Base-by-base conservation (phyloP, 2,888 invertebrate species). In the Deilephila elpenor region DNA sequence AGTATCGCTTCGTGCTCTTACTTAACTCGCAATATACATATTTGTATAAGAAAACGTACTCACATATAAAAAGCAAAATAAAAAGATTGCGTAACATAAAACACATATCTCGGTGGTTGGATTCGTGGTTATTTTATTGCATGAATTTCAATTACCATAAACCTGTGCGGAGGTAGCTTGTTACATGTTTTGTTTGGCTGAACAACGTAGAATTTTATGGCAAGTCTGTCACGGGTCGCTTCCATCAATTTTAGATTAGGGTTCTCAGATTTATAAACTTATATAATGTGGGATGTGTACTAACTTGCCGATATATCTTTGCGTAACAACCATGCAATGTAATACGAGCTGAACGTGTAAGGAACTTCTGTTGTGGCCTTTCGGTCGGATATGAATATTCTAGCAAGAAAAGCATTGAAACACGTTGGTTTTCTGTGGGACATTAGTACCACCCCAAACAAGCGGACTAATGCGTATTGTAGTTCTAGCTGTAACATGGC, bases 131-230 rank as follows among this genome's bases (percentile, higher is more conserved):
- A 67, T 29, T 62, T 25, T 67, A 67, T 51, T 67, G 67, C 67
- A 67, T 51, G 67, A 67, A 51, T 67, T 67, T 25, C 67, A 67
- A 67, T 67, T 67, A 67, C 44, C 44, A 51, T 67, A 67, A 67
- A 67, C 20, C 51, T 51, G 17, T 14, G 20, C 37, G 29, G 19
- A 32, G 67, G 4, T 44, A 3, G 44, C 64, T 20, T 67, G 51
- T 25, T 67, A 51, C 17, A 51, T 44, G 51, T 64, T 64, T 67
- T 51, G 51, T 20, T 67, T 67, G 25, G 34, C 17, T 67, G 29
- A 67, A 51, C 44, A 60, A 60, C 60, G 60, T 60, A 64, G n/a
- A 67, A 25, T 44, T 67, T 44, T 67, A 67, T 67, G 51, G 67
- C 51, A 20, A 67, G 44, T 51, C 25, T 51, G 67, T 44, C 51